These are phyloP conservation scores for Melanotaenia boesemani DNA, from an alignment of 2,797 vertebrate species.

Conservation along the genomic window DNA sequence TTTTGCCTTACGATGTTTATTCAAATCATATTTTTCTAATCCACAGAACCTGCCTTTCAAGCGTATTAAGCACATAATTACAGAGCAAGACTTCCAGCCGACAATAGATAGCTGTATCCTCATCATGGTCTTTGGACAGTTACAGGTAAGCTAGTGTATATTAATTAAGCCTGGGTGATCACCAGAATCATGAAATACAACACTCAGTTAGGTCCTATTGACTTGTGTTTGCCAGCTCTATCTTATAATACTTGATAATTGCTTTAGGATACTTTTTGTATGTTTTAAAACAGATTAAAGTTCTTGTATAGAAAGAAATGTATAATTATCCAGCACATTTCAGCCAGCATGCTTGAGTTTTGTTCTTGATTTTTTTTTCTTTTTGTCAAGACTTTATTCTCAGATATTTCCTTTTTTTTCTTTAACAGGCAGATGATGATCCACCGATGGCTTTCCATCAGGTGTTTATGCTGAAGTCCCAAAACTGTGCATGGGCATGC, in stretches of 20 bases:
- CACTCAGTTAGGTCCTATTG: neutral
- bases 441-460: constrained; percentile 86
- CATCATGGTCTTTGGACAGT: constrained; percentile 84
- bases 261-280: too few relatives aligned
- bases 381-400: neutral
- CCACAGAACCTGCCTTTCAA: constrained; percentile 82
- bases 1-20: neutral
- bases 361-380: neutral
- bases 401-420: neutral
- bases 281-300: too few relatives aligned
- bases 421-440: constrained; percentile 81
- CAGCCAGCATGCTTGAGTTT: neutral
- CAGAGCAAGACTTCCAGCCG: constrained; percentile 84
- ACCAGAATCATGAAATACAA: neutral
- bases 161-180: neutral
- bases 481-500: constrained; percentile 81
- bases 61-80: constrained; percentile 82
- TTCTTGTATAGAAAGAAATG: too few relatives aligned
- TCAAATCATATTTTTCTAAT: constrained; percentile 26
- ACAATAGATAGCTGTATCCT: constrained; percentile 81
- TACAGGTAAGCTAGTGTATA: constrained; percentile 74
- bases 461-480: constrained; percentile 83
- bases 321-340: neutral
- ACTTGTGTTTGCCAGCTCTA: neutral
- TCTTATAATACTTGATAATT: too few relatives aligned